Percentiles rank a stretch among this genome's conserved stretches.
These are phyloP conservation scores for Fopius arisanus DNA, from an alignment of 1,140 invertebrate genomes.

Conservation along the genomic window DNA sequence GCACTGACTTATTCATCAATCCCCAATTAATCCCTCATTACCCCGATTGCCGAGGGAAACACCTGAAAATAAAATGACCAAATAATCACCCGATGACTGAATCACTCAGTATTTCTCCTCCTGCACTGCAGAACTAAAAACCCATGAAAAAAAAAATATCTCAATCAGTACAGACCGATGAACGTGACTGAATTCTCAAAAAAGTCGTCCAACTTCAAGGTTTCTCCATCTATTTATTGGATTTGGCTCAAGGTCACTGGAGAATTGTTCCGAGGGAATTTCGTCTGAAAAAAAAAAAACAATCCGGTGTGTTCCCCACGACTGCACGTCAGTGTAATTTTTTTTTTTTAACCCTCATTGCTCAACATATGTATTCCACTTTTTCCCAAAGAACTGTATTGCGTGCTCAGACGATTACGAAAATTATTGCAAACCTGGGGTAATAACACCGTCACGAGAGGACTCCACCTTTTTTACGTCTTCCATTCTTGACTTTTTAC, in stretches of 20 bases:
- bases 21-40: no score
- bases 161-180: neutral
- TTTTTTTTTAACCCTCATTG: neutral
- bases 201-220: neutral
- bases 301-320: neutral
- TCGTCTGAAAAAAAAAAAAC: neutral
- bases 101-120: neutral
- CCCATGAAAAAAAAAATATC: neutral
- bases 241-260: conserved; percentile 10
- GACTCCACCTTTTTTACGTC: conserved; percentile 1
- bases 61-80: no score
- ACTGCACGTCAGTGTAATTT: neutral
- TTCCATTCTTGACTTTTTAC: neutral
- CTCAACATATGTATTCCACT: neutral
- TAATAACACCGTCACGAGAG: neutral
- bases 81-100: no score
- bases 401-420: conserved; percentile 2
- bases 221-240: neutral
- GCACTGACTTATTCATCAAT: no score
- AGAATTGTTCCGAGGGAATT: neutral
- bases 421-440: neutral
- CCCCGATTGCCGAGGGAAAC: no score
- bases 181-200: conserved; percentile 3
- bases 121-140: neutral
- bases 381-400: neutral